Base-by-base conservation (phyloP, 2,113 vertebrate genomes). In the Leptobrachium leishanense region DNA sequence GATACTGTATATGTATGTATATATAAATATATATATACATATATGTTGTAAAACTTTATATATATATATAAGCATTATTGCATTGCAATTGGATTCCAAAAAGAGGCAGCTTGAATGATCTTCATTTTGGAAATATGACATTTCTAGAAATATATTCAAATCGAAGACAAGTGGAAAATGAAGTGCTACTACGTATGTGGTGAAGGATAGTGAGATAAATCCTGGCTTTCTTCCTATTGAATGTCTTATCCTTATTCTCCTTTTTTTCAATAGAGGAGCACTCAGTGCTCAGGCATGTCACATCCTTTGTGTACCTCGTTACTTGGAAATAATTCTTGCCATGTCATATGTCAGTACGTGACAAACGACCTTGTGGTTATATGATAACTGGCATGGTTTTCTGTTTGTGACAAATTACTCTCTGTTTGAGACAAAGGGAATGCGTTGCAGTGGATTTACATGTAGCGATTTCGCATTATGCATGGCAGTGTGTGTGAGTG, bases 311-410 rank as follows among this genome's bases (percentile, higher is more conserved):
- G 9, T 15, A 54, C 68, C 57, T 71, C 55, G 46, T 63, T 64
- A 68, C 43, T 62, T 64, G 55, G 41, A 72, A 71, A 64, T 72
- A 71, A 78, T 72, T 71, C 55, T 42, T 78, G 76, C 46, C 68
- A 50, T 71, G 43, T n/a, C 53, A 68, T n/a, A 31, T 72, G 76
- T 64, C 75, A 70, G 43, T 59, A 39, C 54, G 55, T 57, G 15
- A 77, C 54, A 68, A 69, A 62, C 57, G 6, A 57, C 66, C 66
- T 44, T 70, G 67, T 78, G 10, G 68, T 43, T 63, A 46, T 41
- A 43, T 70, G 75, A 78, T 55, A 71, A 53, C 57, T 43, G 66
- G n/a, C 66, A 12, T 5, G 7, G 31, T 54, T 8, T 4, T 50
- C 66, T 2, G 66, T 42, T 13, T 68, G 66, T 8, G 41, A 4